These are phyloP conservation scores for Nibea albiflora DNA, from an alignment of 2,113 vertebrate species.

Conservation along the genomic window DNA sequence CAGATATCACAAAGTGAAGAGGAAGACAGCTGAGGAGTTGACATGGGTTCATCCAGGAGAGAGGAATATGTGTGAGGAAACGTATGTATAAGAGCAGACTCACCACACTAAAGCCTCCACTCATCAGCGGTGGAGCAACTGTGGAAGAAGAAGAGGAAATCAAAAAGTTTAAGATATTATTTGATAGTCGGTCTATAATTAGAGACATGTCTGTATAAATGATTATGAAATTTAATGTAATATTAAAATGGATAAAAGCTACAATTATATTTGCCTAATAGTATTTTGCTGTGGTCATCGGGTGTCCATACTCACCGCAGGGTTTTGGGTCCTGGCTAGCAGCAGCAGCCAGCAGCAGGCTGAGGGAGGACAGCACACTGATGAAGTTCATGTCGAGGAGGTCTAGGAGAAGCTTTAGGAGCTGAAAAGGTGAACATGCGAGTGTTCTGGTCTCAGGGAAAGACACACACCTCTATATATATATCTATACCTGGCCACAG, in stretches of 20 bases:
- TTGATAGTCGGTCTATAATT: too few relatives aligned
- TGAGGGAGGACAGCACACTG: conserved; percentile 26
- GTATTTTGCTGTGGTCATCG: background rate
- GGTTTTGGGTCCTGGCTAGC: conserved; percentile 26
- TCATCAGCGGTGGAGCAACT: conserved; percentile 49
- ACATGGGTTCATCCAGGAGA: background rate
- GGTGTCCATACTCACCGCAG: conserved; percentile 32
- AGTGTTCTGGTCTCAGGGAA: background rate
- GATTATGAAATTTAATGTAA: background rate
- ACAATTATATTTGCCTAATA: background rate
- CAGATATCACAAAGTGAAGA: background rate
- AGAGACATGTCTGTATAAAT: background rate
- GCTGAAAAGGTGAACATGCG: background rate
- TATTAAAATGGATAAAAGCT: background rate
- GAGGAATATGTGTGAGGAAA: background rate
- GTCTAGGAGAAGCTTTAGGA: background rate
- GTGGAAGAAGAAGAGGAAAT: background rate
- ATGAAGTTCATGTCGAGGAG: conserved; percentile 39
- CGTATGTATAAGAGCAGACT: conserved; percentile 4
- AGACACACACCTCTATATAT: background rate
- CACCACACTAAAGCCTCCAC: conserved; percentile 36
- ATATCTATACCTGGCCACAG: conserved; percentile 32
- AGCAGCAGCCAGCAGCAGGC: conserved; percentile 45
- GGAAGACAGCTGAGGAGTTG: too few relatives aligned
- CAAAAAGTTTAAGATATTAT: background rate